phyloP scores from a whole-genome alignment of 2,888 invertebrate species.

The Clitarchus hookeri region DNA sequence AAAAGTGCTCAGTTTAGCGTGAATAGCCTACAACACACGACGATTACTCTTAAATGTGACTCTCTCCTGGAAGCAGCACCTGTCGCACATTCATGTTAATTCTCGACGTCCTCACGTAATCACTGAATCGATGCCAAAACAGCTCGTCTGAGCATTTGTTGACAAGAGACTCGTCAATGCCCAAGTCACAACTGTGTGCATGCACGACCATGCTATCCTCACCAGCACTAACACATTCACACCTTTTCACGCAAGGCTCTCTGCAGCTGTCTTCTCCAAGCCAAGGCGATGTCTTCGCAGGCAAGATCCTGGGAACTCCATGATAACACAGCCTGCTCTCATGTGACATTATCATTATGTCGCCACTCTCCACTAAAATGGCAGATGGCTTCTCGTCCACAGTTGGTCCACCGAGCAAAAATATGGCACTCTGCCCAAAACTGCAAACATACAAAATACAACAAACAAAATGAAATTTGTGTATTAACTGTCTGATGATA shows the following conservation, averaged over 20 bases:
- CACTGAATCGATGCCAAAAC: constrained; percentile 61
- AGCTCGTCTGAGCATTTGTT: constrained; percentile 49
- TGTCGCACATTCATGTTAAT: constrained; percentile 95
- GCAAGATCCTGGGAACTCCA: constrained; percentile 86
- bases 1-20: too few relatives aligned
- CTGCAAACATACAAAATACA: constrained; percentile 59
- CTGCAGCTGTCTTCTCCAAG: constrained; percentile 44
- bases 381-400: constrained; percentile 68
- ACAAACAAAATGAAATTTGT: too few relatives aligned
- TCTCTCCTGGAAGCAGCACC: constrained; percentile 71
- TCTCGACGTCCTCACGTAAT: constrained; percentile 72
- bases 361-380: constrained; percentile 83
- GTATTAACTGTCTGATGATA: too few relatives aligned
- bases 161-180: constrained; percentile 47
- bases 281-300: constrained; percentile 59
- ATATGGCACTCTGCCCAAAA: constrained; percentile 94
- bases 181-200: constrained; percentile 43
- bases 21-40: not conserved
- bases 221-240: constrained; percentile 34
- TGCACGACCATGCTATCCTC: constrained; percentile 37
- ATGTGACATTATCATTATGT: constrained; percentile 88
- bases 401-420: constrained; percentile 83
- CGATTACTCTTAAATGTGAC: constrained; percentile 11
- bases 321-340: constrained; percentile 87
- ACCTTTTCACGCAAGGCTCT: constrained; percentile 41